Base-by-base conservation (phyloP, 2,113 vertebrate genomes). In the Forbesichthys agassizii region DNA sequence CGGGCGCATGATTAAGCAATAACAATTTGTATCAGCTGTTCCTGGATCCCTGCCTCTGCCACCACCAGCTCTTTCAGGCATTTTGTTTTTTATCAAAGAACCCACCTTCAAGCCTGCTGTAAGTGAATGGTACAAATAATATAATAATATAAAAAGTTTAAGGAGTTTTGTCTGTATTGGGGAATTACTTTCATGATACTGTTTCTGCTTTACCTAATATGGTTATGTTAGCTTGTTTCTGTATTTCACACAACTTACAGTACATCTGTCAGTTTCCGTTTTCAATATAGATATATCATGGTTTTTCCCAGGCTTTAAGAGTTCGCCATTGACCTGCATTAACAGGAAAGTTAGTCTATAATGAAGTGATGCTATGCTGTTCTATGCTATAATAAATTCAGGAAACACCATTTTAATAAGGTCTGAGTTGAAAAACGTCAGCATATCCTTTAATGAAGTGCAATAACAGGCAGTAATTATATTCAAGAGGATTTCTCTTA, bases 21-120 rank as follows among this genome's bases (percentile, higher is more conserved):
- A 74, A 57, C 53, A 58, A 66, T 78, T 69, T 63, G 51, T 58
- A 53, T 54, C 81, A 84, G 71, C 87, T 83, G 80, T 68, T 55
- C 33, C 46, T 51, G 53, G 46, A 55, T 16, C 66, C 33, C 55
- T 48, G 64, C 65, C 48, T 65, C 72, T 48, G 63, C 61, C 13
- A 62, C 71, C 53, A 0, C 18, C 69, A 56, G 27, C 51, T 56
- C 54, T 16, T 1, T 67, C 58, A 48, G 16, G 16, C 47, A 66
- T 75, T 80, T 75, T 69, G 53, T 67, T 73, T 73, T 78, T 78
- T 55, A 69, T 85, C 74, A 77, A 62, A 12, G 9, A 58, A 51
- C 16, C 70, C 75, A 79, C 76, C 62, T 82, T 68, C 46, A 54
- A 66, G 57, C 63, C 57, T 12, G 9, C 47, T 20, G 58, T 7